Conservation (phyloP, 2,113 vertebrate genomes). For the Platysteira castanea region DNA sequence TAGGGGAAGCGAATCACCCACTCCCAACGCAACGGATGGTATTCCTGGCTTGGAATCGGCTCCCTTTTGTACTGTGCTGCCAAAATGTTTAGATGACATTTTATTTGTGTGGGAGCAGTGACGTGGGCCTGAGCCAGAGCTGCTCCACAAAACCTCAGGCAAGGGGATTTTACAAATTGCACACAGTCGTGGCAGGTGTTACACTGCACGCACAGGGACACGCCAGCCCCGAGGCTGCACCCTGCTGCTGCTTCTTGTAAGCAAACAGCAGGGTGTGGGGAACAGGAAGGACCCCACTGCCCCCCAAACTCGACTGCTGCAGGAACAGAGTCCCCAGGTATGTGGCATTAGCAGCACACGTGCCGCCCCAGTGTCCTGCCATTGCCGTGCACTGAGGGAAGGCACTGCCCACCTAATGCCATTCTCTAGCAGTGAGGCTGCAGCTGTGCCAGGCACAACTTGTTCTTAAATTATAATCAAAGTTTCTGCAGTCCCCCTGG, state of each 20-base stretch:
- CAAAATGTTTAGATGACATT: constrained; percentile 46
- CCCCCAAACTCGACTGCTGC: neutral
- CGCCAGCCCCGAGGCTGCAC: neutral
- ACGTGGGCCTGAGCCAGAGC: neutral
- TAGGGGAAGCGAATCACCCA: neutral
- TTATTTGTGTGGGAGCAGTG: constrained; percentile 33
- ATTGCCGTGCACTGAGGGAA: neutral
- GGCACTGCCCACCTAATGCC: neutral
- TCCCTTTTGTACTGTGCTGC: neutral
- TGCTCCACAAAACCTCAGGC: neutral
- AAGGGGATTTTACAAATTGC: neutral
- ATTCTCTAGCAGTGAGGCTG: neutral
- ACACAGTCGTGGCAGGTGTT: neutral
- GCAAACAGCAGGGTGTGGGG: neutral
- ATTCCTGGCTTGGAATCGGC: constrained; percentile 7
- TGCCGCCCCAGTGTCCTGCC: neutral
- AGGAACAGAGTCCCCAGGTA: neutral
- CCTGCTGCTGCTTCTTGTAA: neutral
- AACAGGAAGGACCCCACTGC: neutral
- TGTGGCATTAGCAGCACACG: fast-evolving
- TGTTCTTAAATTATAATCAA: neutral
- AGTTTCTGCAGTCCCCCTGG: neutral
- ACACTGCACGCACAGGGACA: neutral
- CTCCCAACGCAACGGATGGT: constrained; percentile 5
- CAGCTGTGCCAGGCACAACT: neutral